phyloP scores from a whole-genome alignment of 2,888 invertebrate genomes.

The Anoplius nigerrimus region DNA sequence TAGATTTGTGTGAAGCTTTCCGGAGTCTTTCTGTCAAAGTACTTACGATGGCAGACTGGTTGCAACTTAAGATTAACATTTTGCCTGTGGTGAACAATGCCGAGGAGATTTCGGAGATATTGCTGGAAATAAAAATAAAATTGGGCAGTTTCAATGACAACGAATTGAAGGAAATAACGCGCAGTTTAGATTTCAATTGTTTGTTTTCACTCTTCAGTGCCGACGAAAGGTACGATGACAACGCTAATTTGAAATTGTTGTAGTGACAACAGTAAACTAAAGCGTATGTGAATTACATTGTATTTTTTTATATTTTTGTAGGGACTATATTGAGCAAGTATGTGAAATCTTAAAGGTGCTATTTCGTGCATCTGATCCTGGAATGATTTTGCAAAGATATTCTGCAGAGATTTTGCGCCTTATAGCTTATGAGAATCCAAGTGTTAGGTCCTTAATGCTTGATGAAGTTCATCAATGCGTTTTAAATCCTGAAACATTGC shows the following conservation, averaged over 20 bases:
- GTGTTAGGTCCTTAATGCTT: constrained; percentile 58
- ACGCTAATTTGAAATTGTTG: constrained; percentile 37
- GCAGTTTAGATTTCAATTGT: constrained; percentile 53
- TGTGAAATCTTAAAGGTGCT: constrained; percentile 60
- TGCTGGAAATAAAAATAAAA: constrained; percentile 64
- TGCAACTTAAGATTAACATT: constrained; percentile 52
- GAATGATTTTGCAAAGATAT: constrained; percentile 59
- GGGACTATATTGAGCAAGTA: constrained; percentile 55
- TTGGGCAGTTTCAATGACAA: constrained; percentile 48
- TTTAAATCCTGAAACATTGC: constrained; percentile 52
- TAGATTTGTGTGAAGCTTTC: too few relatives aligned
- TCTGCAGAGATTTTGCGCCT: constrained; percentile 55
- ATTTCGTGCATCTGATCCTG: constrained; percentile 54
- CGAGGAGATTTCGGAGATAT: constrained; percentile 52
- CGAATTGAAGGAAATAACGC: constrained; percentile 56
- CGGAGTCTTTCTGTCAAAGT: background rate
- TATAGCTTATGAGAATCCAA: constrained; percentile 52
- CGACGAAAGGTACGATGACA: constrained; percentile 64
- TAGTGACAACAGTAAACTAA: background rate
- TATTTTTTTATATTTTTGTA: constrained; percentile 39
- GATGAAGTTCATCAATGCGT: constrained; percentile 57
- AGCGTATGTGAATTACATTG: background rate
- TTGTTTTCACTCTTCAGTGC: constrained; percentile 65
- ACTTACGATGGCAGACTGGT: constrained; percentile 59
- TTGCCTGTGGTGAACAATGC: constrained; percentile 53